These are phyloP conservation scores for Clarias batrachus DNA, from an alignment of 2,113 vertebrate species.

Conservation along the genomic window DNA sequence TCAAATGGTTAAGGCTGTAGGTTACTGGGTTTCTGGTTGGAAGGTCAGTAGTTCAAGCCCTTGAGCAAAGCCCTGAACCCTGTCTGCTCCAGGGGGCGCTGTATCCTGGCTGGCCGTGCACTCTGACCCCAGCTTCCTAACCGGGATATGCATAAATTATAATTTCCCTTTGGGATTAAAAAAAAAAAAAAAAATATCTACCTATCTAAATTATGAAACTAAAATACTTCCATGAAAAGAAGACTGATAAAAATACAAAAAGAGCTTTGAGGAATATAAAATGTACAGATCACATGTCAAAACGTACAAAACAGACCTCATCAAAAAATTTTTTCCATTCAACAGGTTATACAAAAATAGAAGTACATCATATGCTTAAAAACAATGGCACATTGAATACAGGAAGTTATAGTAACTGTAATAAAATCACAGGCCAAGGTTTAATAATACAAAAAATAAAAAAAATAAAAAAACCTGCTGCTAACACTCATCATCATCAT, in stretches of 20 bases:
- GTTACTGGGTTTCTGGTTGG: no score
- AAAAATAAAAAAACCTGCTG: neutral
- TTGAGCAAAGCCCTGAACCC: no score
- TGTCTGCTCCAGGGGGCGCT: no score
- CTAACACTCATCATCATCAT: neutral
- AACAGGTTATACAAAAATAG: constrained; percentile 13
- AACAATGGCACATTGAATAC: neutral
- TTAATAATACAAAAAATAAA: neutral
- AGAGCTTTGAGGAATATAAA: constrained; percentile 58
- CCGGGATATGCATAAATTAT: no score
- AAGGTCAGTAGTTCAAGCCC: no score
- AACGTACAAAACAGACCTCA: constrained; percentile 53
- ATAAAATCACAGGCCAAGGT: constrained; percentile 11
- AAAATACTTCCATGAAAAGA: no score
- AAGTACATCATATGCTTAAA: neutral
- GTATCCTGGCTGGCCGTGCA: no score
- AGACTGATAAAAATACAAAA: no score
- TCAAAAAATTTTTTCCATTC: neutral
- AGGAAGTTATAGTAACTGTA: neutral
- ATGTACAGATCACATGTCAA: constrained; percentile 54
- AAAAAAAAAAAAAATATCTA: constrained; percentile 24
- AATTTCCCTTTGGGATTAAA: no score
- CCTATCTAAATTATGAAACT: no score
- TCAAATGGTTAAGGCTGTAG: no score
- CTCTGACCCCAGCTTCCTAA: no score